Conservation (phyloP, 2,888 invertebrate species). For the Andrena fulva region DNA sequence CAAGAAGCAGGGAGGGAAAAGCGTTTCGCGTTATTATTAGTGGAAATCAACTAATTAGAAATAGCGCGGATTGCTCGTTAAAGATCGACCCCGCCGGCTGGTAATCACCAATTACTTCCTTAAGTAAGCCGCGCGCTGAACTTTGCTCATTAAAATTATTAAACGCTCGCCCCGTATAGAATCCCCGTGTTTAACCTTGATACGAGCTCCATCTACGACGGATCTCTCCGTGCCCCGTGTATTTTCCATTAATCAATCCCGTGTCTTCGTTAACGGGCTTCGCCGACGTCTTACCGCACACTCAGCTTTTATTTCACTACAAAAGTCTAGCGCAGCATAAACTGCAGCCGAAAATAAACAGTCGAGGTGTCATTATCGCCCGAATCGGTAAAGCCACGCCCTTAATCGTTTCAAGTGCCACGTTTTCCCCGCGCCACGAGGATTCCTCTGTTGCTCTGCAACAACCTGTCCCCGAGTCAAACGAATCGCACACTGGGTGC, state of each 20-base stretch:
- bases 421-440: no score
- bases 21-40: constrained; percentile 69
- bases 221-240: constrained; percentile 26
- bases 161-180: constrained; percentile 64
- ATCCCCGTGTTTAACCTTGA: constrained; percentile 62
- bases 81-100: constrained; percentile 66
- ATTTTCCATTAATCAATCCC: constrained; percentile 63
- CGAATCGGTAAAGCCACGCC: no score
- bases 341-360: no score
- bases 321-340: no score
- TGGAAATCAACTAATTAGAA: constrained; percentile 73
- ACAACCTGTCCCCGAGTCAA: neutral
- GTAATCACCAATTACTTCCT: constrained; percentile 74
- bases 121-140: constrained; percentile 70
- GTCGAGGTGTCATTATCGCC: no score
- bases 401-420: no score
- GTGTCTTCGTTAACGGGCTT: constrained; percentile 52
- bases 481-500: constrained; percentile 40
- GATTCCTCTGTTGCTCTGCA: neutral
- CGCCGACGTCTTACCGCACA: constrained; percentile 12
- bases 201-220: constrained; percentile 41
- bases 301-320: no score
- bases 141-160: constrained; percentile 74
- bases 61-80: constrained; percentile 72
- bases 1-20: neutral